A percentile compares a stretch with the other conserved stretches of the same genome.
Conservation (phyloP, 2,113 vertebrate genomes). For the Mustelus asterias region DNA sequence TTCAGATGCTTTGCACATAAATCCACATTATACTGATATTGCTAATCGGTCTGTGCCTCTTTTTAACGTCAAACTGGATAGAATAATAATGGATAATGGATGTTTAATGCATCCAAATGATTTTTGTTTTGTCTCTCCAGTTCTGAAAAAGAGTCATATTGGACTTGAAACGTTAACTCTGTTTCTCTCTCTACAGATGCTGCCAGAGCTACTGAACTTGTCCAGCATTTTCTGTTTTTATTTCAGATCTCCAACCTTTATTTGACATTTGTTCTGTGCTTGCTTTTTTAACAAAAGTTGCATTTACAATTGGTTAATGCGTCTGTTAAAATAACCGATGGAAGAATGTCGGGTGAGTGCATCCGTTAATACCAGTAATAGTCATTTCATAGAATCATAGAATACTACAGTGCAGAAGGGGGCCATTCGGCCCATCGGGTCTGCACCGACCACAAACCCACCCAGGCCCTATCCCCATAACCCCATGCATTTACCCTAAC, state of each 20-base stretch:
- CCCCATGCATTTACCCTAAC: no score
- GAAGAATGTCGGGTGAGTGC: not conserved
- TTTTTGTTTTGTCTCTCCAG: no score
- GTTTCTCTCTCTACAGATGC: no score
- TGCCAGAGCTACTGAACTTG: no score
- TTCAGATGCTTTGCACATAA: conserved; percentile 52
- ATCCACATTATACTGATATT: not conserved
- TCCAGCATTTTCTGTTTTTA: no score
- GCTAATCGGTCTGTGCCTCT: not conserved
- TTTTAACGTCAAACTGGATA: not conserved
- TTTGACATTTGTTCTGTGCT: not conserved
- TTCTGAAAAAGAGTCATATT: no score
- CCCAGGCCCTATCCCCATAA: no score
- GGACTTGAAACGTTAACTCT: no score
- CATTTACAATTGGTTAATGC: not conserved
- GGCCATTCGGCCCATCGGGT: no score
- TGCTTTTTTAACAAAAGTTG: not conserved
- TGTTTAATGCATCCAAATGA: not conserved
- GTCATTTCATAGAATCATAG: not conserved
- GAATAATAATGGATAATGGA: not conserved
- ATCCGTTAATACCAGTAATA: not conserved
- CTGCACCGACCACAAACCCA: no score
- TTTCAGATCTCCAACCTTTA: no score
- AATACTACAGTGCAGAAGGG: no score
- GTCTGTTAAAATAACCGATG: not conserved